Evolutionary conservation across 1,140 invertebrate species (phyloP).

Genomic region (Drosophila busckii): DNA sequence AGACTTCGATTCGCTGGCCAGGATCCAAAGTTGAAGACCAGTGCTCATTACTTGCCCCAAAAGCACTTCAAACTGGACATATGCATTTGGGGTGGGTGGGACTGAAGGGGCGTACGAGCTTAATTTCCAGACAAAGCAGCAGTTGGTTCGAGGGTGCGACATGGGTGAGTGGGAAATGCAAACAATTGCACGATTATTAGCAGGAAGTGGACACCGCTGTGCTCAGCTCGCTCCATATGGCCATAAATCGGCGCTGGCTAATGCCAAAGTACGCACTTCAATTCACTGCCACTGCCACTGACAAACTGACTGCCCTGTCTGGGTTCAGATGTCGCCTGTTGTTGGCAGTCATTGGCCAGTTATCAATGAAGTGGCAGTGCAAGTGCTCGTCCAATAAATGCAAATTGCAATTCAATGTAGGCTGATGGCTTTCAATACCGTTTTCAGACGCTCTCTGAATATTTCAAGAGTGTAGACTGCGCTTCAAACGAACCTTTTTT

Average conservation of each 20-base stretch:
- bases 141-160: too few species aligned
- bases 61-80: too few species aligned
- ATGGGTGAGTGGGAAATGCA: too few species aligned
- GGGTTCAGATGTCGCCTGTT: conserved; percentile 27
- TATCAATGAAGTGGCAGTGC: background rate
- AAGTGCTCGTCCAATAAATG: conserved; percentile 20
- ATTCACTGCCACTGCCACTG: too few species aligned
- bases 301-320: too few species aligned
- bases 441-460: too few species aligned
- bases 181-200: conserved; percentile 36
- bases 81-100: too few species aligned
- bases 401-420: conserved; percentile 29
- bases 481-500: too few species aligned
- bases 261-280: conserved; percentile 52
- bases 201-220: background rate
- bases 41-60: conserved; percentile 37
- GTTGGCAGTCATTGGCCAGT: conserved; percentile 47
- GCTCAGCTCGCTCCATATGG: conserved; percentile 6
- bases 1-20: background rate
- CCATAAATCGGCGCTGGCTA: conserved; percentile 60
- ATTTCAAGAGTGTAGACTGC: too few species aligned
- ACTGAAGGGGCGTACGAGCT: too few species aligned
- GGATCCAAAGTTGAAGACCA: conserved; percentile 36
- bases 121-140: too few species aligned
- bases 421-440: conserved; percentile 6